Evolutionary conservation across 2,113 vertebrate species (phyloP).

Genomic region (Taurulus bubalis): DNA sequence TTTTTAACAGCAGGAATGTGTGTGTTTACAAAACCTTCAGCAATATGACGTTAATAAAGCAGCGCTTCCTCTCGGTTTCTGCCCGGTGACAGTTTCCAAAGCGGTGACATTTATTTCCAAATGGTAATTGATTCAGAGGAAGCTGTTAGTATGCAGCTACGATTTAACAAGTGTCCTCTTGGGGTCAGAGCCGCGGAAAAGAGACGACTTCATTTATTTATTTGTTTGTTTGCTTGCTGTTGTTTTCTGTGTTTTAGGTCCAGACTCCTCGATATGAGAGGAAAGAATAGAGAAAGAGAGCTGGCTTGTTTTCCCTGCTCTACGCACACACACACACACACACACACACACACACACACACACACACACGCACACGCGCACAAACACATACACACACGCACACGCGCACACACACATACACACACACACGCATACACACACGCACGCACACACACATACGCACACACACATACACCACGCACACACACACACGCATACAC

Average conservation of each 20-base stretch:
- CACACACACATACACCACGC: too few species aligned
- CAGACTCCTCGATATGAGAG: constrained; percentile 13
- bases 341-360: neutral
- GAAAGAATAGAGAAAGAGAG: constrained; percentile 30
- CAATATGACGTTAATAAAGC: constrained; percentile 60
- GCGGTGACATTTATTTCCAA: constrained; percentile 80
- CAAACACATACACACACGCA: too few species aligned
- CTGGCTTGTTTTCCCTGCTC: constrained; percentile 52
- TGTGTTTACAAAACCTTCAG: constrained; percentile 49
- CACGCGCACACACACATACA: neutral
- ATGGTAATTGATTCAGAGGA: constrained; percentile 81
- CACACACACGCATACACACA: too few species aligned
- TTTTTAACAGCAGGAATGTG: neutral
- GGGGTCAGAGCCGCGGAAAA: constrained; percentile 47
- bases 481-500: too few species aligned
- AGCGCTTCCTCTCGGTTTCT: constrained; percentile 51
- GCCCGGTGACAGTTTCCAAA: constrained; percentile 71
- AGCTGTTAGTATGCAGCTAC: constrained; percentile 73
- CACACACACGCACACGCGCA: neutral
- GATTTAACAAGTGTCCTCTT: constrained; percentile 62
- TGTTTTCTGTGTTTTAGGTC: constrained; percentile 27
- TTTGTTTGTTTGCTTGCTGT: constrained; percentile 11
- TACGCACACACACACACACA: neutral
- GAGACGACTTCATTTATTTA: constrained; percentile 16
- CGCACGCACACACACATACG: too few species aligned